Evolutionary conservation across 2,797 vertebrate genomes (phyloP).

Genomic region (Phoeniculus purpureus): DNA sequence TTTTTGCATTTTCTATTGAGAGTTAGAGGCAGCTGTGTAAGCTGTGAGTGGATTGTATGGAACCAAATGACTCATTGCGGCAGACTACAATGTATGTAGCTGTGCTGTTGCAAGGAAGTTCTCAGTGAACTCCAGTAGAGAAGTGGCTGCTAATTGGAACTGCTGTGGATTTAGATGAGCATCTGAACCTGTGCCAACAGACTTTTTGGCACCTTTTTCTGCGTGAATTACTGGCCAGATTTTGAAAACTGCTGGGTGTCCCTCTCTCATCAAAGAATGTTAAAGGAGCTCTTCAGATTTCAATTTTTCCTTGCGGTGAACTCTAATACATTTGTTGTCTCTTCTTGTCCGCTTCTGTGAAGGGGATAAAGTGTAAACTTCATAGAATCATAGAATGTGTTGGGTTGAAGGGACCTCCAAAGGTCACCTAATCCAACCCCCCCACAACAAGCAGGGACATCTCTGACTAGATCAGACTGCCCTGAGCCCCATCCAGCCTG

Average conservation of each 20-base stretch:
- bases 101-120: background rate
- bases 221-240: background rate
- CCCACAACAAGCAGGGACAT: no score
- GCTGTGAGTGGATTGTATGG: background rate
- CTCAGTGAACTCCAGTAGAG: slow-evolving; percentile 4
- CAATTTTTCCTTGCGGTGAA: background rate
- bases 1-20: background rate
- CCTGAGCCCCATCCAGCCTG: no score
- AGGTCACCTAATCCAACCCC: no score
- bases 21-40: background rate
- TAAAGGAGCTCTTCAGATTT: background rate
- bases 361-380: background rate
- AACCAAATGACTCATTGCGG: slow-evolving; percentile 3
- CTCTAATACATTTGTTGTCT: background rate
- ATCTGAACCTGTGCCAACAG: background rate
- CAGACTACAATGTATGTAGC: background rate
- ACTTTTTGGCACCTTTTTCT: background rate
- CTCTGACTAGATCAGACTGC: no score
- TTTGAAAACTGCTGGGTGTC: background rate
- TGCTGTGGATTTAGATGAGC: background rate
- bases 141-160: background rate
- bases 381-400: no score
- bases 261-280: background rate
- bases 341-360: background rate
- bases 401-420: no score